phyloP scores from a whole-genome alignment of 2,113 vertebrate species.

The Gadus chalcogrammus region DNA sequence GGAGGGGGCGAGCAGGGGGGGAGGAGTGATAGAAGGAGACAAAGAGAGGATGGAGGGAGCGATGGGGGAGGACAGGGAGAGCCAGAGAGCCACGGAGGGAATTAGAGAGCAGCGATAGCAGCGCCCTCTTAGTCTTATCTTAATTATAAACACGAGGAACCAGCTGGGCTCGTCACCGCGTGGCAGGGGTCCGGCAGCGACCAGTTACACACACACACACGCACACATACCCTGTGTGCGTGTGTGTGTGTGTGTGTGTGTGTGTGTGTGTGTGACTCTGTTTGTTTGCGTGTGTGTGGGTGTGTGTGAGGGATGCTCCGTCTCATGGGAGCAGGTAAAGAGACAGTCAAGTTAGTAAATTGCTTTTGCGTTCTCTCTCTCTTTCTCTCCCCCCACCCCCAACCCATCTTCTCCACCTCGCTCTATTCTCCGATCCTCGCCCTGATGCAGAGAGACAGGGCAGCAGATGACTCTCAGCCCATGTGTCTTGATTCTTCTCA shows the following conservation, averaged over 20 bases:
- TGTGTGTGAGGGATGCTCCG: neutral
- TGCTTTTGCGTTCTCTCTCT: conserved; percentile 39
- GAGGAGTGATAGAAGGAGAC: neutral
- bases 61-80: neutral
- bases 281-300: conserved; percentile 3
- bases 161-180: conserved; percentile 38
- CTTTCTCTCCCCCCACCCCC: neutral
- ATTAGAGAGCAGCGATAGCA: conserved; percentile 37
- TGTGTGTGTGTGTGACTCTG: conserved; percentile 10
- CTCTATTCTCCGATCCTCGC: too few relatives aligned
- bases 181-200: conserved; percentile 16
- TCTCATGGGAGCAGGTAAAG: conserved; percentile 52
- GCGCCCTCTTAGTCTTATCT: conserved; percentile 45
- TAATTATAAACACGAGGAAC: conserved; percentile 65
- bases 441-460: too few relatives aligned
- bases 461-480: too few relatives aligned
- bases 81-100: neutral
- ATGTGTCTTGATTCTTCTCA: too few relatives aligned
- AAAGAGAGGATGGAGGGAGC: conserved; percentile 1
- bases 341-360: conserved; percentile 41
- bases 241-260: conserved; percentile 4
- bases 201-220: conserved; percentile 25
- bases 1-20: neutral
- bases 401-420: neutral
- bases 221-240: conserved; percentile 8